These are phyloP conservation scores for Oreotrochilus melanogaster DNA, from an alignment of 2,113 vertebrate species.

Conservation along the genomic window DNA sequence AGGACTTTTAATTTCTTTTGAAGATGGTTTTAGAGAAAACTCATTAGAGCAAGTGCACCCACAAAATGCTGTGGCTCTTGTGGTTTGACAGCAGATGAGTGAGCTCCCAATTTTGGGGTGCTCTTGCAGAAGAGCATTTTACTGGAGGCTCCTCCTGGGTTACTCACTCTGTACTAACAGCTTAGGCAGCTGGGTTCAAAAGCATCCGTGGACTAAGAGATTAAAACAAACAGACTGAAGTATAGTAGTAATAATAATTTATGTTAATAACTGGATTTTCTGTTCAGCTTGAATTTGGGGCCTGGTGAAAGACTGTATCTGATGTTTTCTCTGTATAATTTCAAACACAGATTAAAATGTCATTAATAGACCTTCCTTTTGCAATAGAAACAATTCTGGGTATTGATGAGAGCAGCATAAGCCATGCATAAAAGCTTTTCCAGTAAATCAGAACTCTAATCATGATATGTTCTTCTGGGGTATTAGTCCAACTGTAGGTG, in stretches of 20 bases:
- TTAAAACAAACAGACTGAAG: background rate
- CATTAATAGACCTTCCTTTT: background rate
- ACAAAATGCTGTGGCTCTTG: background rate
- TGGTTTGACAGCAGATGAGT: background rate
- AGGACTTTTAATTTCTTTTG: background rate
- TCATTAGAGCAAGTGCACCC: background rate
- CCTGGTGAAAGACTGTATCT: background rate
- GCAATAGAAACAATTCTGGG: background rate
- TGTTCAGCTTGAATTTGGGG: background rate
- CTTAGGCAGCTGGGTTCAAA: background rate
- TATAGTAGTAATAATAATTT: too few species aligned
- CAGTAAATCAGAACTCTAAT: background rate
- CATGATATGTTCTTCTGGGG: background rate
- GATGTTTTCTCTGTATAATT: accelerated
- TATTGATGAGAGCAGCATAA: background rate
- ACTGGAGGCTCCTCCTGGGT: background rate
- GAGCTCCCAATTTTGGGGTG: background rate
- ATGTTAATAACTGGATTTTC: background rate
- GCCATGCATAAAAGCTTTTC: background rate
- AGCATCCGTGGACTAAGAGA: accelerated
- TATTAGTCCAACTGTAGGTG: background rate
- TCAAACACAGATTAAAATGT: background rate
- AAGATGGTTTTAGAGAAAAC: background rate
- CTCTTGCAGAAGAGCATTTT: accelerated
- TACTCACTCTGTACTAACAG: accelerated